A percentile compares a stretch with the other conserved stretches of the same genome.
Evolutionary conservation across 1,140 invertebrate species (phyloP).

Genomic region (Diprion similis): DNA sequence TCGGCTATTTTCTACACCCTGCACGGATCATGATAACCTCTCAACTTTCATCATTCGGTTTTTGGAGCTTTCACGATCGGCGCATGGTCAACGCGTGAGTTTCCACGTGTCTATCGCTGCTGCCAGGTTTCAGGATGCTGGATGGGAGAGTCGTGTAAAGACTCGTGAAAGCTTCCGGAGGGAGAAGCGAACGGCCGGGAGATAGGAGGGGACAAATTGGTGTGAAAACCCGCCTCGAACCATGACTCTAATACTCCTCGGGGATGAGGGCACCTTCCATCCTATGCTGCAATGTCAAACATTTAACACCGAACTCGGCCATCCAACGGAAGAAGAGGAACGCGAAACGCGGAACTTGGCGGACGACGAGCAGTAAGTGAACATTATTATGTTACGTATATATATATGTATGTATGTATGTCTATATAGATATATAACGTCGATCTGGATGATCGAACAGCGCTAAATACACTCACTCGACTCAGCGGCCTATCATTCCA

Average conservation of each 20-base stretch:
- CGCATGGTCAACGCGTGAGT: background rate
- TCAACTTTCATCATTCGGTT: background rate
- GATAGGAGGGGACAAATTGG: constrained; percentile 45
- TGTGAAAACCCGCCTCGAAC: constrained; percentile 59
- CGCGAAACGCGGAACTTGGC: constrained; percentile 41
- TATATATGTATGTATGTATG: no score
- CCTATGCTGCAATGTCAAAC: constrained; percentile 50
- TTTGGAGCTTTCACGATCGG: background rate
- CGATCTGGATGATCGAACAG: no score
- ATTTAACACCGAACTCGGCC: constrained; percentile 28
- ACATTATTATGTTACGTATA: no score
- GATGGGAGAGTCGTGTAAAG: constrained; percentile 49
- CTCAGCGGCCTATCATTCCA: constrained; percentile 50
- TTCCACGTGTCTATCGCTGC: background rate
- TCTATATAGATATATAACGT: no score
- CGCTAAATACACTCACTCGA: constrained; percentile 55
- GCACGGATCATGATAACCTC: background rate
- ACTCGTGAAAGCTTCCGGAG: constrained; percentile 60
- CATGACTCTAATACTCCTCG: constrained; percentile 27
- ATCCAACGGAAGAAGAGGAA: no score
- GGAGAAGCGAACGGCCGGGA: constrained; percentile 22
- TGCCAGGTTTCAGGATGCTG: background rate
- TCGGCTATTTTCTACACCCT: background rate
- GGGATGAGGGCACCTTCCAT: constrained; percentile 23
- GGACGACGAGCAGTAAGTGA: constrained; percentile 33